Evolutionary conservation across 1,140 invertebrate species (phyloP).

Genomic region (Cherax quadricarinatus): DNA sequence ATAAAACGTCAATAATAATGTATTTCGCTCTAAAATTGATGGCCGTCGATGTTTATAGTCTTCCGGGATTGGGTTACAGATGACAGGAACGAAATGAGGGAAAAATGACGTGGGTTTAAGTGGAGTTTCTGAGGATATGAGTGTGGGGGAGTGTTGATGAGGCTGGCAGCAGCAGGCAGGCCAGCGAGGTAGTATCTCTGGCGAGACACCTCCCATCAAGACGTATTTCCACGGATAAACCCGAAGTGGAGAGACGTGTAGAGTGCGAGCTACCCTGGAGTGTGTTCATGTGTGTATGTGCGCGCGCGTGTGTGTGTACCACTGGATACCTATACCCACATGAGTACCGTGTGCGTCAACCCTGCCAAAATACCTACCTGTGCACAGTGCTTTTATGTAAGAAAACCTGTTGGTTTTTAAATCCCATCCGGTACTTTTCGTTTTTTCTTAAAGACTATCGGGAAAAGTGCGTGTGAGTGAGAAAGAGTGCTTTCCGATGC

Average conservation of each 20-base stretch:
- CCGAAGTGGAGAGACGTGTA: neutral
- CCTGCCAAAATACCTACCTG: neutral
- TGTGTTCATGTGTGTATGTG: neutral
- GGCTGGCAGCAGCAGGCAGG: constrained; percentile 1
- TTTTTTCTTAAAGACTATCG: too few relatives aligned
- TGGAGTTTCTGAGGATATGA: neutral
- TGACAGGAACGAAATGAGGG: neutral
- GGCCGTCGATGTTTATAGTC: too few relatives aligned
- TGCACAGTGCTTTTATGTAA: neutral
- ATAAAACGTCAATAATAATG: neutral
- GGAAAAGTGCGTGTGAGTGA: too few relatives aligned
- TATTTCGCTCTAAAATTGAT: too few relatives aligned
- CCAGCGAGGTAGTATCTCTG: neutral
- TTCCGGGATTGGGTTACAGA: neutral
- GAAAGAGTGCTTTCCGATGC: neutral
- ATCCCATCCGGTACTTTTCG: too few relatives aligned
- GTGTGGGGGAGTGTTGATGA: neutral
- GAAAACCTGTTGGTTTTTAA: neutral
- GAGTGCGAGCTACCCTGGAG: neutral
- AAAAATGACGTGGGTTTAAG: neutral
- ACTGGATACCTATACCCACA: neutral
- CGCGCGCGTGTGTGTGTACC: too few relatives aligned
- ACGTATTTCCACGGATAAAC: neutral
- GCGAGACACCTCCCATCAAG: neutral
- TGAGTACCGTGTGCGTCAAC: neutral